Conservation (phyloP, 2,797 vertebrate genomes). For the Salarias fasciatus region DNA sequence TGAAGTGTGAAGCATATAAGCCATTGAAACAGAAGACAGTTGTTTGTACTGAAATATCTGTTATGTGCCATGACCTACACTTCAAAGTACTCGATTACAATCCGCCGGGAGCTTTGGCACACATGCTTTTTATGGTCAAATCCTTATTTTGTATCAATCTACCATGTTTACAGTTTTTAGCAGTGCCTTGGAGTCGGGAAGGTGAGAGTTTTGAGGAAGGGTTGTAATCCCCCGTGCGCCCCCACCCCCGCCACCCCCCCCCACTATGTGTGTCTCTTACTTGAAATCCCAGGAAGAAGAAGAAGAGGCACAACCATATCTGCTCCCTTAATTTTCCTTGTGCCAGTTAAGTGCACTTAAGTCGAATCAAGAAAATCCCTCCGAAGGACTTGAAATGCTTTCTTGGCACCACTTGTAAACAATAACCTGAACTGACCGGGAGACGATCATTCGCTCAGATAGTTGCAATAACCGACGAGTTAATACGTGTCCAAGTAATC, state of each 20-base stretch:
- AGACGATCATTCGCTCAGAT: no score
- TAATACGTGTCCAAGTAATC: slow-evolving; percentile 24
- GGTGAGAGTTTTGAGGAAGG: slow-evolving; percentile 43
- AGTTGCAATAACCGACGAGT: slow-evolving; percentile 56
- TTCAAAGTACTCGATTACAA: slow-evolving; percentile 44
- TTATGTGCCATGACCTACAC: slow-evolving; percentile 64
- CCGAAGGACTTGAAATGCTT: slow-evolving; percentile 44
- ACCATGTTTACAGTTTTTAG: slow-evolving; percentile 83
- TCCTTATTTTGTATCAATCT: slow-evolving; percentile 68
- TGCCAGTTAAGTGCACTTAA: slow-evolving; percentile 83
- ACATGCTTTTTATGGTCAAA: slow-evolving; percentile 54
- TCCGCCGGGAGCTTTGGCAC: slow-evolving; percentile 52
- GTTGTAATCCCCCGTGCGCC: slow-evolving; percentile 25
- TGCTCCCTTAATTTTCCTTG: slow-evolving; percentile 45
- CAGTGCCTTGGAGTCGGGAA: slow-evolving; percentile 84
- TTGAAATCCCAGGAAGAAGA: slow-evolving; percentile 48
- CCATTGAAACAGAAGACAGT: slow-evolving; percentile 28
- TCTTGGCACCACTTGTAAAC: slow-evolving; percentile 38
- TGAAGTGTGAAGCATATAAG: slow-evolving; percentile 56
- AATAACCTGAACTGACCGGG: slow-evolving; percentile 12
- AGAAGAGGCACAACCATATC: slow-evolving; percentile 43
- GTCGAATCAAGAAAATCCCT: slow-evolving; percentile 56
- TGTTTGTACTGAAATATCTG: slow-evolving; percentile 54
- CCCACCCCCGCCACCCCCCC: neutral
- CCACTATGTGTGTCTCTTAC: slow-evolving; percentile 26